Evolutionary conservation across 2,113 vertebrate species (phyloP), one percentile per base, ranked within the genome.

Genomic region (Periophthalmus modestus): DNA sequence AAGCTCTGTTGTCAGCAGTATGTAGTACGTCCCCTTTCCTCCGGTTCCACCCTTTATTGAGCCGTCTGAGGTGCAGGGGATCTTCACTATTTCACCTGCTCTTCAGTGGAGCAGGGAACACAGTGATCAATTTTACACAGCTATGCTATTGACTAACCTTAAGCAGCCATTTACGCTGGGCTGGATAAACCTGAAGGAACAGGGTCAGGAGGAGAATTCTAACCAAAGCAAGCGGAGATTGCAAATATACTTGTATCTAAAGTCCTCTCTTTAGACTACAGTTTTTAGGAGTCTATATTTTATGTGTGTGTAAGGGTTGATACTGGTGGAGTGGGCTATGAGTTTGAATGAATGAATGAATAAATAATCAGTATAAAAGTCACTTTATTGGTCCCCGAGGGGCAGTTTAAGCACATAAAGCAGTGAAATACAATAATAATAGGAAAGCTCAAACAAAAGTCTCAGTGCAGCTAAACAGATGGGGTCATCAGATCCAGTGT

Each of bases 51-150:
- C 65, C 72, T 74, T 80, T 73, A 66, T 80, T 82, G 68, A 63
- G 23, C 47, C 78, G 52, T 77, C 63, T 58, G 46, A 5, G 67
- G 21, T 78, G 79, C 66, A 67, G 71, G 55, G 75, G 28, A 66
- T 75, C 72, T 67, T 47, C 80, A 61, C 66, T 79, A 52, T 57
- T 75, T 65, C 69, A 72, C 74, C 66, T 62, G 59, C 59, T 34
- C 59, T 34, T 18, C 28, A 33, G 71, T 80, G 84, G 81, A 72
- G 73, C 70, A 73, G 57, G 66, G 69, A 74, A 84, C 73, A 72
- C 70, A 68, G 63, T 84, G 81, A 89, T 90, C 83, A 83, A 59
- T 89, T 82, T 81, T 83, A 62, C 59, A 73, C 72, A 77, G 66
- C 66, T 79, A 72, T 75, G 62, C 80, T 73, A 78, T 75, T 78